Conservation (phyloP, 30 jellyfish, hydroid and myxozoan species). For the Aurelia aurita region DNA sequence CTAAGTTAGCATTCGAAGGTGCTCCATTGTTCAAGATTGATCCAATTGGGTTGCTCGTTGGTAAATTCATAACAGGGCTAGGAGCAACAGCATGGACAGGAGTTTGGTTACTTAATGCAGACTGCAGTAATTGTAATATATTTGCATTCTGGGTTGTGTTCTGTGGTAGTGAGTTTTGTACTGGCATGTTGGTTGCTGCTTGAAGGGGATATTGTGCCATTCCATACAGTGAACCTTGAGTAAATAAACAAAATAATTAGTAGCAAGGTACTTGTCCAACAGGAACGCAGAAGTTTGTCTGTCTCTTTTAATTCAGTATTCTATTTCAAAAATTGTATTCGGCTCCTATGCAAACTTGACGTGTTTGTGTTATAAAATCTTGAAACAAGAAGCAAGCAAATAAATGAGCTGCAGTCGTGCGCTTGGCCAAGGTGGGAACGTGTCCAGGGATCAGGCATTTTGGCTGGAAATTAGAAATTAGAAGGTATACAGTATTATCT, state of each 20-base stretch:
- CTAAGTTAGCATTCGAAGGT: not conserved
- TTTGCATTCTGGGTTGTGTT: slow-evolving; percentile 24
- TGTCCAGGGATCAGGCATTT: too few relatives aligned
- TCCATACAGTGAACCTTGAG: not conserved
- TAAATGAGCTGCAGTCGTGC: too few relatives aligned
- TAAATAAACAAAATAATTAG: not conserved
- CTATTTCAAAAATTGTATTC: not conserved
- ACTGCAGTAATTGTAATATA: slow-evolving; percentile 49
- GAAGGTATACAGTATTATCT: too few relatives aligned
- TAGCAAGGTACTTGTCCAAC: not conserved
- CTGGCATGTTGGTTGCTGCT: slow-evolving; percentile 1
- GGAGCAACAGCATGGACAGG: slow-evolving; percentile 14
- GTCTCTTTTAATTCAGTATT: not conserved
- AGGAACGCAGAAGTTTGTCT: not conserved
- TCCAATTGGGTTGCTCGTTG: slow-evolving; percentile 12
- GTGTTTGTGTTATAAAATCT: too few relatives aligned
- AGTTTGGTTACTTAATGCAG: slow-evolving; percentile 39
- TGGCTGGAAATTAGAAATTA: too few relatives aligned
- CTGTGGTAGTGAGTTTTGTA: slow-evolving; percentile 17
- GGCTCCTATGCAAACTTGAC: too few relatives aligned
- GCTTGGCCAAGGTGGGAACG: too few relatives aligned
- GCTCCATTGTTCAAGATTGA: slow-evolving; percentile 24
- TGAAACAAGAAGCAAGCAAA: too few relatives aligned
- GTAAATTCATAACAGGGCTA: slow-evolving; percentile 2
- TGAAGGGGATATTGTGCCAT: slow-evolving; percentile 10